Base-by-base conservation (phyloP, 2,888 invertebrate species). In the Argynnis bischoffii region DNA sequence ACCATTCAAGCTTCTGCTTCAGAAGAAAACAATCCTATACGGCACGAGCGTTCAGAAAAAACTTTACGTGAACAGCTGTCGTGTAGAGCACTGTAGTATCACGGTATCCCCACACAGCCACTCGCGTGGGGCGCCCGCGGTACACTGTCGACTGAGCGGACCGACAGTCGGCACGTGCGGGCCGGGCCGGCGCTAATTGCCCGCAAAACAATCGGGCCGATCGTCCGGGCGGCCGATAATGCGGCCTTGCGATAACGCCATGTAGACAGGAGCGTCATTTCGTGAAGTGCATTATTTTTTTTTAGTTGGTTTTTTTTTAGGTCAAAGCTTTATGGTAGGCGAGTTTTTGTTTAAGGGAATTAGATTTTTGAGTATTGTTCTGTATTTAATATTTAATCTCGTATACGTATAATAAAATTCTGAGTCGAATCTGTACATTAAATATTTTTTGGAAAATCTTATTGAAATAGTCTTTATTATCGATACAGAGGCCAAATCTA, bases 131-230 rank as follows among this genome's bases (percentile, higher is more conserved):
- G 82, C 83, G 87, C 89, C 87, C 90, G 90, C 89, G 89, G 89
- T 84, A 84, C 85, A 92, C 91, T 91, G 89, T 74, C 81, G 69
- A 67, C 69, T 70, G 63, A 69, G 71, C 72, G 69, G 53, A 57
- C 46, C 72, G 67, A 55, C 67, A 47, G 72, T 56, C 71, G 73
- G 65, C 73, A 71, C 90, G 90, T 87, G 87, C 90, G 79, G 78
- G 76, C 69, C 76, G 83, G 81, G 81, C 79, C 82, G 77, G 69
- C 83, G 87, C 92, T 92, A 91, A 90, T 92, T 90, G 90, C 87
- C 90, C 91, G 88, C 92, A 86, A 92, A 92, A 91, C 91, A 89
- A 89, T 89, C 89, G 88, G 81, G 80, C 81, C 84, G 83, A 81
- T 85, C 78, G 79, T 77, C 81, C 80, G 81, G 77, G 74, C 76